Evolutionary conservation across 2,113 vertebrate genomes (phyloP).

Genomic region (Drymodes brunneopygia): DNA sequence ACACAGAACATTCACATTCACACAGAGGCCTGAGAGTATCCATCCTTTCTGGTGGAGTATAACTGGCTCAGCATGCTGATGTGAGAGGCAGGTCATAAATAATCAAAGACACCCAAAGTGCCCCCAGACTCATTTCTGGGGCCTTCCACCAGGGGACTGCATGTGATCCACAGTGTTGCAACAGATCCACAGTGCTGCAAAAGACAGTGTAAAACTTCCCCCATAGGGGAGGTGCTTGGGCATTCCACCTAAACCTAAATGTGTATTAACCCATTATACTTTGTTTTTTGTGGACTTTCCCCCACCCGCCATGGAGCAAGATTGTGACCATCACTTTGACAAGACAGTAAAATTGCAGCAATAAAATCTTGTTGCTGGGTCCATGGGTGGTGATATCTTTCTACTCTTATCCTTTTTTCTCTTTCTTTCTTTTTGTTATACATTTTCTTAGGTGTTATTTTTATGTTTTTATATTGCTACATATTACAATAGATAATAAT

Average conservation of each 20-base stretch:
- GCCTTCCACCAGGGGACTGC: not conserved
- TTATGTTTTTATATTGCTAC: not conserved
- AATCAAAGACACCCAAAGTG: rapidly evolving
- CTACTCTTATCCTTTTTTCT: not conserved
- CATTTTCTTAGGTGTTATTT: not conserved
- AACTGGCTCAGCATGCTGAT: not conserved
- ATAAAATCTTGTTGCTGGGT: not conserved
- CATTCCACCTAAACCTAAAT: not conserved
- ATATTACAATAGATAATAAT: not conserved
- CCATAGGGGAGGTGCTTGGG: not conserved
- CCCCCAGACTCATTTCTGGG: not conserved
- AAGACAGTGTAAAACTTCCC: not conserved
- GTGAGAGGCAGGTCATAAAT: not conserved
- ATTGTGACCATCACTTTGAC: not conserved
- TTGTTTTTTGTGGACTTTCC: not conserved
- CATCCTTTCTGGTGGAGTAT: not conserved
- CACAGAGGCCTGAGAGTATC: not conserved
- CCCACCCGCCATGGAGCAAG: rapidly evolving
- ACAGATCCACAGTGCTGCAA: not conserved
- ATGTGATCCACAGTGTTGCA: not conserved
- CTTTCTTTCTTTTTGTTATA: not conserved
- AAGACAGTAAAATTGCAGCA: not conserved
- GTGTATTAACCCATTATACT: not conserved
- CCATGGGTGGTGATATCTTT: rapidly evolving
- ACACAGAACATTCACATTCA: not conserved